phyloP scores from a whole-genome alignment of 2,113 vertebrate genomes.

The Pipra filicauda region DNA sequence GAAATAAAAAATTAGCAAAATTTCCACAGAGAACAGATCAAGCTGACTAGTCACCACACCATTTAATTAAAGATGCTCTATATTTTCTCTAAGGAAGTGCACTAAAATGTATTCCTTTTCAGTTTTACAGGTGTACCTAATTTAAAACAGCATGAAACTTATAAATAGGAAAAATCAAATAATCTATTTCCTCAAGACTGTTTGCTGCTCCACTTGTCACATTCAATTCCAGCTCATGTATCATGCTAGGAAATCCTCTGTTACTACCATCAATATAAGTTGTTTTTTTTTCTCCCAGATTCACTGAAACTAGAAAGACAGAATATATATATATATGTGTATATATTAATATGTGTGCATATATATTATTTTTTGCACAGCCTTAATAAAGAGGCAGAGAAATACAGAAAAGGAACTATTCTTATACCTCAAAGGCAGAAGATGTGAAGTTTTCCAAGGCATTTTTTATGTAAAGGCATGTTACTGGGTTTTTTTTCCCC shows the following conservation, averaged over 20 bases:
- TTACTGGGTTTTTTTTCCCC: accelerated
- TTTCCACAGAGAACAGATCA: background rate
- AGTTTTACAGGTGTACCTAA: background rate
- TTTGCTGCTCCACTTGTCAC: background rate
- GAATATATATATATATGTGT: too few species aligned
- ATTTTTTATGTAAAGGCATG: background rate
- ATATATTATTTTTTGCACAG: background rate
- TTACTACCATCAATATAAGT: background rate
- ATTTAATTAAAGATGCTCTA: background rate
- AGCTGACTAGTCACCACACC: background rate
- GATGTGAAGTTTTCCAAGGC: background rate
- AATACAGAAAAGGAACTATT: background rate
- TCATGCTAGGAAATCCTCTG: background rate
- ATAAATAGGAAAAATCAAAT: conserved; percentile 29
- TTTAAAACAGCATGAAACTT: conserved; percentile 20
- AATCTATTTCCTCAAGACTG: background rate
- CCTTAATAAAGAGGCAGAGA: background rate
- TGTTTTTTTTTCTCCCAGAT: accelerated
- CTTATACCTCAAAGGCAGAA: background rate
- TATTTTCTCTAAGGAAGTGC: background rate
- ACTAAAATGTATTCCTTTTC: background rate
- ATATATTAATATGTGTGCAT: too few species aligned
- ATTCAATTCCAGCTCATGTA: background rate
- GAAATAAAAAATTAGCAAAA: background rate
- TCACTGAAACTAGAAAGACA: background rate